Evolutionary conservation across 2,888 invertebrate genomes (phyloP).

Genomic region (Crepidodera aurea): DNA sequence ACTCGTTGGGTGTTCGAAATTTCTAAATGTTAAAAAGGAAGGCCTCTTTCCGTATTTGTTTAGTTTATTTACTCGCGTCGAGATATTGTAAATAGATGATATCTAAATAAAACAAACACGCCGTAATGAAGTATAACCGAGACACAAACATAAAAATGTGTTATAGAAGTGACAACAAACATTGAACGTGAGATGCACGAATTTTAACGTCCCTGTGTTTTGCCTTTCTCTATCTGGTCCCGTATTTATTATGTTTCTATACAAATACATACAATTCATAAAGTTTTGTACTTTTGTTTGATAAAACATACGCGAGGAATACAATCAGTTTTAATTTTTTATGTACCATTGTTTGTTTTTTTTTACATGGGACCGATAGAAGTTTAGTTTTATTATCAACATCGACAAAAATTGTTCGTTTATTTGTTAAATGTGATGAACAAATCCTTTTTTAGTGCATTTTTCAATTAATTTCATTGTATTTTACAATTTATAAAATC

Average conservation of each 20-base stretch:
- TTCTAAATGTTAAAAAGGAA: conserved; percentile 15
- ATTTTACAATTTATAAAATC: no score
- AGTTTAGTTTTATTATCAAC: conserved; percentile 3
- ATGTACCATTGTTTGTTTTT: neutral
- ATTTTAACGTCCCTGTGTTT: neutral
- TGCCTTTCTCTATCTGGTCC: neutral
- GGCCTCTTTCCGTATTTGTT: conserved; percentile 14
- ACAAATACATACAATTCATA: conserved; percentile 9
- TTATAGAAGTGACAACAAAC: conserved; percentile 26
- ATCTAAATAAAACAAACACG: conserved; percentile 26
- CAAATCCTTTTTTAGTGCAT: neutral
- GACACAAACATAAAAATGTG: conserved; percentile 26
- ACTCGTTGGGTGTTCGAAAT: conserved; percentile 27
- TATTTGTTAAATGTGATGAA: neutral
- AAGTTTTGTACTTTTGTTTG: conserved; percentile 9
- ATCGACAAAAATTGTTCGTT: neutral
- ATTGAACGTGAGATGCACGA: conserved; percentile 16
- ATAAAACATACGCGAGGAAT: neutral
- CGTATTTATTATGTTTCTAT: conserved; percentile 11
- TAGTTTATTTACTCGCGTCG: conserved; percentile 24
- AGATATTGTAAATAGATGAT: conserved; percentile 30
- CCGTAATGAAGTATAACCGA: conserved; percentile 26
- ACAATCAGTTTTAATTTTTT: conserved; percentile 2
- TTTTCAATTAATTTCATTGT: no score
- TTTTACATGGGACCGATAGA: neutral